Conservation (phyloP, 2,888 invertebrate species). For the Exocentrus adspersus region DNA sequence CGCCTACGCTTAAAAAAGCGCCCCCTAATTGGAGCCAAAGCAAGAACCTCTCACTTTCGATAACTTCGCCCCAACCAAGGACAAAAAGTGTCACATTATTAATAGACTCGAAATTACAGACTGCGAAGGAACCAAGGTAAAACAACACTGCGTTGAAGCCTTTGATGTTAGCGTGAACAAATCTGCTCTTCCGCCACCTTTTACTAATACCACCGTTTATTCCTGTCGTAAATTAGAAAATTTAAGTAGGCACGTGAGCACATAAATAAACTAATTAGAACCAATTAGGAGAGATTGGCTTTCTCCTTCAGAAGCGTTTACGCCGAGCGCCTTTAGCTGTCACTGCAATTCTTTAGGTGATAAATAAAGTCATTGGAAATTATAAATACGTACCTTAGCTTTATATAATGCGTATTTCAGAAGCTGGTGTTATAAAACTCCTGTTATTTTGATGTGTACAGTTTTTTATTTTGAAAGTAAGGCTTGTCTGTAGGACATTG, state of each 20-base stretch:
- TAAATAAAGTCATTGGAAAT: neutral
- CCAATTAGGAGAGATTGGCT: neutral
- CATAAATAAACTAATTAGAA: neutral
- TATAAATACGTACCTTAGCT: too few species aligned
- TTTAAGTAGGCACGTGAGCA: neutral
- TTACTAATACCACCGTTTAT: slow-evolving; percentile 10
- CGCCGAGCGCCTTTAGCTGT: neutral
- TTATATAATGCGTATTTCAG: too few species aligned
- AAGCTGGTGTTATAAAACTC: too few species aligned
- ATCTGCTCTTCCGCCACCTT: slow-evolving; percentile 31
- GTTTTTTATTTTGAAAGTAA: neutral
- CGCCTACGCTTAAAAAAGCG: neutral
- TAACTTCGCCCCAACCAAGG: slow-evolving; percentile 2
- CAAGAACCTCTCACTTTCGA: neutral
- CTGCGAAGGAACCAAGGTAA: slow-evolving; percentile 15
- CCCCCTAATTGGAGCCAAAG: neutral
- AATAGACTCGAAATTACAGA: slow-evolving; percentile 20
- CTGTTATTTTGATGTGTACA: too few species aligned
- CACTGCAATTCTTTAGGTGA: neutral
- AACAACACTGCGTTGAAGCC: slow-evolving; percentile 16
- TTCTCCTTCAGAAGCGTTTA: neutral
- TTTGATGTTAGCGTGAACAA: slow-evolving; percentile 35
- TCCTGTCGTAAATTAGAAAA: slow-evolving; percentile 6
- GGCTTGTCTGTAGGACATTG: too few species aligned
- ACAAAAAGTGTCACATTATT: slow-evolving; percentile 11